Conservation (phyloP, 2,797 vertebrate genomes). For the Eremophila alpestris region DNA sequence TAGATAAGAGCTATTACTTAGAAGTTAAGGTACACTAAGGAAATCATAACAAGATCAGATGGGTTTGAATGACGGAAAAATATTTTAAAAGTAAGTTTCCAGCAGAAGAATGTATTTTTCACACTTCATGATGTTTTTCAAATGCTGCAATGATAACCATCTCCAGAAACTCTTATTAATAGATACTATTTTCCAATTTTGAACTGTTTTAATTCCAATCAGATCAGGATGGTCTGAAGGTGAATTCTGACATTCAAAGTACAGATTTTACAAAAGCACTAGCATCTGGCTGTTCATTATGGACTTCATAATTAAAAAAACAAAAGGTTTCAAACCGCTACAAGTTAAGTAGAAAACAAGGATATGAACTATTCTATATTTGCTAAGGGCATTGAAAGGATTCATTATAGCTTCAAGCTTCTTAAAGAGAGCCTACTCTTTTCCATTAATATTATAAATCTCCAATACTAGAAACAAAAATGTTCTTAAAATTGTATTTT, state of each 20-base stretch:
- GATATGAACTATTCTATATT: background rate
- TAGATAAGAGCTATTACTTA: background rate
- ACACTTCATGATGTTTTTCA: background rate
- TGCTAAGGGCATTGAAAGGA: background rate
- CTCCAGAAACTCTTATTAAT: background rate
- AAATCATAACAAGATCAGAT: background rate
- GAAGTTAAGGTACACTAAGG: background rate
- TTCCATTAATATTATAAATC: background rate
- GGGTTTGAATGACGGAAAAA: background rate
- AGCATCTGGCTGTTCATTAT: background rate
- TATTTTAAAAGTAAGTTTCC: background rate
- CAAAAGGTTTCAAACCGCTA: background rate
- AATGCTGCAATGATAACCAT: fast-evolving
- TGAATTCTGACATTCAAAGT: background rate
- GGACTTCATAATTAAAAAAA: background rate
- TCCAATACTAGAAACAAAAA: background rate
- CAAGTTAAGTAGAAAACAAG: background rate
- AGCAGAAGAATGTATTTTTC: background rate
- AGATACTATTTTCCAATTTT: background rate
- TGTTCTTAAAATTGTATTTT: background rate
- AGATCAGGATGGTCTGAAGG: background rate
- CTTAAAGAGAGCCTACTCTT: background rate
- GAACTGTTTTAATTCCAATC: background rate
- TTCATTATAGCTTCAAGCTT: background rate
- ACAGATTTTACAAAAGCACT: background rate